These are phyloP conservation scores for Tupaia chinensis DNA, from an alignment of 2,113 vertebrate genomes.

Conservation along the genomic window DNA sequence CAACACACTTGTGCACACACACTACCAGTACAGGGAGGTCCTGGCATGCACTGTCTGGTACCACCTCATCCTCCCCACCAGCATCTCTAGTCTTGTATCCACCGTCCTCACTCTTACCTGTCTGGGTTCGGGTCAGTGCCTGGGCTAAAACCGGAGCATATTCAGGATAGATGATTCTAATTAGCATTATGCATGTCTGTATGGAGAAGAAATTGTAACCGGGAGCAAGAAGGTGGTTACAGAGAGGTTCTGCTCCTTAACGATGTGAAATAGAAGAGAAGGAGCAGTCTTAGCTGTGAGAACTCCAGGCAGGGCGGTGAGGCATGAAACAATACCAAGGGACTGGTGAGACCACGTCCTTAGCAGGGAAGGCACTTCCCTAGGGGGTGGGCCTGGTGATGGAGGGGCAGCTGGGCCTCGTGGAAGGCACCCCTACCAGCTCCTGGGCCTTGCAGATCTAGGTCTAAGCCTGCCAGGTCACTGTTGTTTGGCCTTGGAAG, in stretches of 20 bases:
- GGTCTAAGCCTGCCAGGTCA: background rate
- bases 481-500: background rate
- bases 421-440: too few species aligned
- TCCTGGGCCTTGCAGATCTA: background rate
- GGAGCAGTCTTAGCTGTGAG: background rate
- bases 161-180: background rate
- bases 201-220: background rate
- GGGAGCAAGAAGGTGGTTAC: background rate
- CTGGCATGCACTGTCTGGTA: accelerated
- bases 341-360: too few species aligned
- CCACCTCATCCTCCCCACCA: accelerated
- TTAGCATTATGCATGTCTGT: accelerated
- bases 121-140: accelerated
- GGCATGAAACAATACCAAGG: accelerated
- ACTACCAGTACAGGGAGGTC: accelerated
- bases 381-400: accelerated
- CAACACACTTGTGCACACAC: background rate
- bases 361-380: too few species aligned
- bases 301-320: accelerated
- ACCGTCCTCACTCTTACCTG: accelerated
- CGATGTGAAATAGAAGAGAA: background rate
- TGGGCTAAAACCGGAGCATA: accelerated
- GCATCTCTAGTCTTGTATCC: accelerated
- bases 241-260: background rate
- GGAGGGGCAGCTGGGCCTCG: accelerated